Percentiles rank a stretch among this genome's conserved stretches.
phyloP scores from a whole-genome alignment of 2,888 invertebrate species.

The Miltochrista miniata region DNA sequence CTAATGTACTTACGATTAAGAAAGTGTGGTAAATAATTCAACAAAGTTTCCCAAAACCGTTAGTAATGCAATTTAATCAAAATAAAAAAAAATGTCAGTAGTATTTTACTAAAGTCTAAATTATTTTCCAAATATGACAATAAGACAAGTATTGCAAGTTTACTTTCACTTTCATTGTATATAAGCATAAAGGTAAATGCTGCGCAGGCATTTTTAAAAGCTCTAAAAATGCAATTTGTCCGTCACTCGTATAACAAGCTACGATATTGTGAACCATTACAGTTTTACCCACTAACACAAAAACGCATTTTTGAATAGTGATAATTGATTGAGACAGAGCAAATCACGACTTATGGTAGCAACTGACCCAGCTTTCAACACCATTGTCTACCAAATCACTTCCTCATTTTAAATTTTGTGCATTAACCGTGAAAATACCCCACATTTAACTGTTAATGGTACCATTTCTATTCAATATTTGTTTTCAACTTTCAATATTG shows the following conservation, averaged over 20 bases:
- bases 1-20: too few relatives aligned
- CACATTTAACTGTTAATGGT: conserved; percentile 19
- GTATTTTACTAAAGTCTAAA: too few relatives aligned
- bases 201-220: background rate
- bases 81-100: too few relatives aligned
- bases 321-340: conserved; percentile 45
- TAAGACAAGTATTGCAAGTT: too few relatives aligned
- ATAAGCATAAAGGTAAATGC: background rate
- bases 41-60: too few relatives aligned
- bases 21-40: too few relatives aligned
- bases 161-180: background rate
- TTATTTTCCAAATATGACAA: too few relatives aligned
- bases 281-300: conserved; percentile 45
- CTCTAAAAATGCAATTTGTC: background rate
- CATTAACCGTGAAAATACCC: conserved; percentile 35
- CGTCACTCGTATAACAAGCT: conserved; percentile 4
- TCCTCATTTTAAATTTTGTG: conserved; percentile 43
- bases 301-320: conserved; percentile 39
- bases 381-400: conserved; percentile 47
- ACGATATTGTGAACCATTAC: conserved; percentile 30
- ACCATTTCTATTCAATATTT: conserved; percentile 22
- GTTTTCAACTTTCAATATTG: conserved; percentile 31
- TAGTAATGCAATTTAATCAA: too few relatives aligned
- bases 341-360: conserved; percentile 41
- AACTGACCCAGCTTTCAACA: conserved; percentile 44